Base-by-base conservation (phyloP, 2,888 invertebrate species). In the Muscina levida region DNA sequence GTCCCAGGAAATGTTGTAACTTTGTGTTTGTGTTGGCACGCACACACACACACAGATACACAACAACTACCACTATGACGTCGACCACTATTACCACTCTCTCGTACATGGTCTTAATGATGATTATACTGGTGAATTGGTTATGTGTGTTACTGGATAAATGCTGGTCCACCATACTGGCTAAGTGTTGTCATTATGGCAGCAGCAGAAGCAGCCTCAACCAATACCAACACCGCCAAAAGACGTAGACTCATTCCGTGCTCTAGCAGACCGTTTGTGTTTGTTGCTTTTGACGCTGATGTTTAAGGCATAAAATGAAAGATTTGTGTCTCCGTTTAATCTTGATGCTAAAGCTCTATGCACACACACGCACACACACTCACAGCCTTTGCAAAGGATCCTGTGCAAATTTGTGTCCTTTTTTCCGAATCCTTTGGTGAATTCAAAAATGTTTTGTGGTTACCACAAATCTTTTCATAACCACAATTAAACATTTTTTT, bases 61-160 rank as follows among this genome's bases (percentile, higher is more conserved):
- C 48, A 53, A 10, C n/a, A 1, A 17, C 11, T 10, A 4, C 10
- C 56, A 42, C 22, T 6, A 46, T 24, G 51, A n/a, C n/a, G n/a
- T n/a, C n/a, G n/a, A n/a, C n/a, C n/a, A n/a, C n/a, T n/a, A n/a
- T n/a, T n/a, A n/a, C n/a, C n/a, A n/a, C 31, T 8, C 8, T 82
- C 82, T 84, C 81, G 51, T 73, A 84, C 84, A 84, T 79, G 77
- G 82, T 42, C 74, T 72, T 84, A 72, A 68, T 84, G 74, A 79
- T 82, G 85, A 85, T 84, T 85, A 82, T 82, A 79, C 73, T 81
- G 76, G 84, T 15, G 42, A 17, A 75, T 15, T 56, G 17, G 71
- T 70, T 75, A 17, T 59, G 67, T 76, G 53, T 42, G 74, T 62
- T 13, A 62, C 22, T 48, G 17, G 13, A 17, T 62, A 22, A 37